Evolutionary conservation across 2,888 invertebrate species (phyloP).

Genomic region (Caenorhabditis becei): DNA sequence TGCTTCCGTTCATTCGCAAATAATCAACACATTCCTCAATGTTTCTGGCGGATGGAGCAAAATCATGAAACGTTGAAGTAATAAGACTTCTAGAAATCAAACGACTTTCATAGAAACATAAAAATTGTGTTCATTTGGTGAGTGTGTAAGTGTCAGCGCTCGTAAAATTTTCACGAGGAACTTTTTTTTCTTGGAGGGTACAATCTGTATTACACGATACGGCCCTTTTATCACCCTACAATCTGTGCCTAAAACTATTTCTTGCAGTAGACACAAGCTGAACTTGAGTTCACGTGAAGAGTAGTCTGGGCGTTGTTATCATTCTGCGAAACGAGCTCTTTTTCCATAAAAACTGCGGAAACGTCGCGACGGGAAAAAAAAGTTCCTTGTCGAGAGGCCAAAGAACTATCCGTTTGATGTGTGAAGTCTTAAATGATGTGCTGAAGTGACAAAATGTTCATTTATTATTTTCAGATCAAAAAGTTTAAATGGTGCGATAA

Average conservation of each 20-base stretch:
- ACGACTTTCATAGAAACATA: too few relatives aligned
- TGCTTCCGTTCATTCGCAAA: background rate
- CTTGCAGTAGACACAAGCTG: background rate
- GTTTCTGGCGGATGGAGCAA: too few relatives aligned
- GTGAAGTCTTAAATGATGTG: background rate
- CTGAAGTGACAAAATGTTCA: background rate
- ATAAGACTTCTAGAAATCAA: too few relatives aligned
- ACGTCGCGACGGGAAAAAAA: constrained; percentile 1
- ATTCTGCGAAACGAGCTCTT: background rate
- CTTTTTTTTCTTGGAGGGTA: too few relatives aligned
- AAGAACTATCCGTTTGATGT: background rate
- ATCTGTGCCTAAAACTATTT: background rate
- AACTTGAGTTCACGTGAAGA: constrained; percentile 11
- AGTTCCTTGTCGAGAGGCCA: constrained; percentile 7
- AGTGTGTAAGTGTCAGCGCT: too few relatives aligned
- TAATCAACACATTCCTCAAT: background rate
- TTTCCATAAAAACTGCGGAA: constrained; percentile 2
- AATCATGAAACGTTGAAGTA: too few relatives aligned
- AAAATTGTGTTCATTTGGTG: background rate
- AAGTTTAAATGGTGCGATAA: background rate
- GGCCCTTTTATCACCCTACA: background rate
- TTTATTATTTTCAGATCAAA: background rate
- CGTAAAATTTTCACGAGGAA: too few relatives aligned
- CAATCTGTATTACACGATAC: too few relatives aligned
- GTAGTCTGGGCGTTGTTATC: background rate